These are phyloP conservation scores for Hyperopisus bebe DNA, from an alignment of 2,113 vertebrate genomes.

Conservation along the genomic window DNA sequence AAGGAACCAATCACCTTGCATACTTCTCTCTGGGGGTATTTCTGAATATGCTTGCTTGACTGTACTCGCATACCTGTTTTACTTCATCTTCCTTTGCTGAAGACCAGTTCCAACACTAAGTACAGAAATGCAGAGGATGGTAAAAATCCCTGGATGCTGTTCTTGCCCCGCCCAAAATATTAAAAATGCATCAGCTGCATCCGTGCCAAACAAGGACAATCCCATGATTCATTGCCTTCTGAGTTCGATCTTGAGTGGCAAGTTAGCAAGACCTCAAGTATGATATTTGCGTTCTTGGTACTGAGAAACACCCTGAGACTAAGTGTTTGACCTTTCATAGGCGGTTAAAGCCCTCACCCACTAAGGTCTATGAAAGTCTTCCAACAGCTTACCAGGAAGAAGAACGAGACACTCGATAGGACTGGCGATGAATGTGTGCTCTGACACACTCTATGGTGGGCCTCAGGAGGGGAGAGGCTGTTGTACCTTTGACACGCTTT, in stretches of 20 bases:
- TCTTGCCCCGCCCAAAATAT: not conserved
- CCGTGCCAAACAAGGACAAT: not conserved
- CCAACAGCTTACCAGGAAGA: not conserved
- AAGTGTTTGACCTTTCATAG: not conserved
- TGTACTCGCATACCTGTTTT: not conserved
- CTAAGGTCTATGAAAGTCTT: not conserved
- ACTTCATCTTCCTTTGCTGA: not conserved
- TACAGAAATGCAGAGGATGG: not conserved
- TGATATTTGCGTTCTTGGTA: not conserved
- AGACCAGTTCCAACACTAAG: not conserved
- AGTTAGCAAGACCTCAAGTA: not conserved
- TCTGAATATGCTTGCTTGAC: not conserved
- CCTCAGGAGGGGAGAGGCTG: not conserved
- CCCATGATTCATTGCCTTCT: not conserved
- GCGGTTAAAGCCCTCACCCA: not conserved
- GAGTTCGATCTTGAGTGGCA: not conserved
- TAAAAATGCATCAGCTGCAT: not conserved
- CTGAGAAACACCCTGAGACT: not conserved
- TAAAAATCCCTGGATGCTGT: not conserved
- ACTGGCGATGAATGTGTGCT: not conserved
- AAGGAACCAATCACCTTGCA: not conserved
- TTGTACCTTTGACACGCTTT: not conserved
- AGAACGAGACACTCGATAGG: not conserved
- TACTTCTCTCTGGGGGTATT: not conserved
- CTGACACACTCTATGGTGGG: not conserved